Base-by-base conservation (phyloP, 2,888 invertebrate species). In the Argynnis bischoffii region DNA sequence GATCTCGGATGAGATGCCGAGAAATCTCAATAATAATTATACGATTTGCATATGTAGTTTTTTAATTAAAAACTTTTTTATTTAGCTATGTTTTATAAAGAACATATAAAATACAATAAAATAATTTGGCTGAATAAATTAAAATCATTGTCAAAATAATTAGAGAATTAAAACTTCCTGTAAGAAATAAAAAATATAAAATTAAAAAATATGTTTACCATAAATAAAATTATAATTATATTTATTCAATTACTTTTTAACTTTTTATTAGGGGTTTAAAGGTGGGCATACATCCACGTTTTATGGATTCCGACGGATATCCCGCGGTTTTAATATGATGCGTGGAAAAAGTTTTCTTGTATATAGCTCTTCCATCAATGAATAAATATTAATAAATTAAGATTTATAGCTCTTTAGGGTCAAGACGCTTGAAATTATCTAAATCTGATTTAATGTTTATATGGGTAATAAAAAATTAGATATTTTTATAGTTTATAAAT, bases 191-290 rank as follows among this genome's bases (percentile, higher is more conserved):
- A 48, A 47, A 51, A 63, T 63, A 18, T 18, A 18, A 18, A 18
- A 18, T 18, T 18, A 1, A 18, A 66, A 68, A 66, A 55, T 59
- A 63, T 54, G 63, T 64, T 56, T 48, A 72, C 70, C 65, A 65
- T 66, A 65, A 69, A 72, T 67, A 67, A 72, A 72, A 72, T 72
- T 66, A 66, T 64, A 67, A 64, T 69, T 57, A 71, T 66, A 67
- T 66, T 74, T 76, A 78, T 79, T 81, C 77, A 81, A 81, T 81
- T 78, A 79, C 74, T 67, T 74, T 74, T 72, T 70, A 76, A 75
- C 68, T 71, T 76, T 75, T 77, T 78, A 75, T 78, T 77, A 76
- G 76, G 70, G 67, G 75, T 75, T 78, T 77, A 77, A 72, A 69
- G 64, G 60, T 61, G 67, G 63, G 67, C 73, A 64, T 74, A 75